A percentile compares a stretch with the other conserved stretches of the same genome.
phyloP scores from a whole-genome alignment of 53 echinoderm and acorn worm genomes.

The Glandiceps talaboti region DNA sequence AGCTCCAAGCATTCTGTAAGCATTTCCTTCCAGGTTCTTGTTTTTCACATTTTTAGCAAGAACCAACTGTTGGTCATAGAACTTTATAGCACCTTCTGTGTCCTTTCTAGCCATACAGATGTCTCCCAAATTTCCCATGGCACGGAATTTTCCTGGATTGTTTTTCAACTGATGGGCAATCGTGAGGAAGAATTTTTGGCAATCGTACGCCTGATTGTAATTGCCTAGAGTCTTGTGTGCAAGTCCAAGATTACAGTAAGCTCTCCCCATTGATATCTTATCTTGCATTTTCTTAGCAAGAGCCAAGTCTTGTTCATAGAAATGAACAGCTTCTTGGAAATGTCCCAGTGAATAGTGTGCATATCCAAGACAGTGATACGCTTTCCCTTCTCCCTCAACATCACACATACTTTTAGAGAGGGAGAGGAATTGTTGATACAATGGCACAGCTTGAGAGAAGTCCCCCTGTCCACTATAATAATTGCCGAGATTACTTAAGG shows the following conservation, averaged over 20 bases:
- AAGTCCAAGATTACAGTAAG: slow-evolving; percentile 95
- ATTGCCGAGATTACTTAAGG: slow-evolving; percentile 82
- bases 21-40: slow-evolving; percentile 83
- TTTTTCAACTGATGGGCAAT: slow-evolving; percentile 96
- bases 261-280: slow-evolving; percentile 86
- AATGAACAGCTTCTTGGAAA: slow-evolving; percentile 88
- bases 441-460: slow-evolving; percentile 82
- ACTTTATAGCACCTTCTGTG: slow-evolving; percentile 77
- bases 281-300: slow-evolving; percentile 82
- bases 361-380: slow-evolving; percentile 90
- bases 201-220: slow-evolving; percentile 74
- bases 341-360: slow-evolving; percentile 92
- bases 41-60: slow-evolving; percentile 87
- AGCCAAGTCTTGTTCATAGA: slow-evolving; percentile 81
- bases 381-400: slow-evolving; percentile 75
- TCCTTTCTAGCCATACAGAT: slow-evolving; percentile 91
- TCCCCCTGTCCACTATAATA: slow-evolving; percentile 87
- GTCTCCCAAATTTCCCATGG: slow-evolving; percentile 93
- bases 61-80: slow-evolving; percentile 91
- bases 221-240: slow-evolving; percentile 89
- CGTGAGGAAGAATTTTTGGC: slow-evolving; percentile 93
- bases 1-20: slow-evolving; percentile 80
- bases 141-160: slow-evolving; percentile 87
- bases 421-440: slow-evolving; percentile 68
- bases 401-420: slow-evolving; percentile 55